Evolutionary conservation across 2,888 invertebrate species (phyloP).

Genomic region (Macaria notata): DNA sequence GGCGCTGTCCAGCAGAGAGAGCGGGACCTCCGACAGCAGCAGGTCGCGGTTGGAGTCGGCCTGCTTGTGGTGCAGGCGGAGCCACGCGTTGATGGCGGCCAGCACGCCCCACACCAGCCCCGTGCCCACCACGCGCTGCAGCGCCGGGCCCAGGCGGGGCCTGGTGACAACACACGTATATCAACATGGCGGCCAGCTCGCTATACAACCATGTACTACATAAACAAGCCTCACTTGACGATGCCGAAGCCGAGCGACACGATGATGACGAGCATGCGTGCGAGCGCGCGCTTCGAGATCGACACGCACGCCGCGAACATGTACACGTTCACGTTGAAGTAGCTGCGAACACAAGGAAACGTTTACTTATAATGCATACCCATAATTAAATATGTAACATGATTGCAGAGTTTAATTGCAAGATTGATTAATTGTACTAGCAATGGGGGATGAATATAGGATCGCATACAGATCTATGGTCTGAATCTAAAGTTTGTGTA

Average conservation of each 20-base stretch:
- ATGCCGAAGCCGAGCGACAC: conserved; percentile 98
- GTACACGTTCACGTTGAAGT: conserved; percentile 82
- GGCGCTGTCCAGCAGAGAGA: conserved; percentile 92
- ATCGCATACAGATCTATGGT: too few relatives aligned
- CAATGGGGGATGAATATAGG: too few relatives aligned
- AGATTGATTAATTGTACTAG: too few relatives aligned
- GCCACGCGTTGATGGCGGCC: conserved; percentile 93
- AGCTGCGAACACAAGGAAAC: conserved; percentile 37
- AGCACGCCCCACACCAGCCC: conserved; percentile 92
- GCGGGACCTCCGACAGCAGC: conserved; percentile 91
- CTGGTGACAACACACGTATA: conserved; percentile 53
- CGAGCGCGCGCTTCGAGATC: conserved; percentile 94
- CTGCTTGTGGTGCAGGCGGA: conserved; percentile 83
- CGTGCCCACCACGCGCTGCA: conserved; percentile 93
- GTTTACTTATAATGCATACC: too few relatives aligned
- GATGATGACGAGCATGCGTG: conserved; percentile 96
- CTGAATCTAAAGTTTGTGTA: too few relatives aligned
- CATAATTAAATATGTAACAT: neutral
- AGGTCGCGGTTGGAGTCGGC: conserved; percentile 62
- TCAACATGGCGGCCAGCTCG: too few relatives aligned
- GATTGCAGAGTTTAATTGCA: neutral
- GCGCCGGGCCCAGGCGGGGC: conserved; percentile 93
- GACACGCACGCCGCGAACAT: conserved; percentile 95
- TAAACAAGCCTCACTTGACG: conserved; percentile 87
- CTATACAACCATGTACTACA: too few relatives aligned